Evolutionary conservation across 2,797 vertebrate species (phyloP).

Genomic region (Sebastes dallii): DNA sequence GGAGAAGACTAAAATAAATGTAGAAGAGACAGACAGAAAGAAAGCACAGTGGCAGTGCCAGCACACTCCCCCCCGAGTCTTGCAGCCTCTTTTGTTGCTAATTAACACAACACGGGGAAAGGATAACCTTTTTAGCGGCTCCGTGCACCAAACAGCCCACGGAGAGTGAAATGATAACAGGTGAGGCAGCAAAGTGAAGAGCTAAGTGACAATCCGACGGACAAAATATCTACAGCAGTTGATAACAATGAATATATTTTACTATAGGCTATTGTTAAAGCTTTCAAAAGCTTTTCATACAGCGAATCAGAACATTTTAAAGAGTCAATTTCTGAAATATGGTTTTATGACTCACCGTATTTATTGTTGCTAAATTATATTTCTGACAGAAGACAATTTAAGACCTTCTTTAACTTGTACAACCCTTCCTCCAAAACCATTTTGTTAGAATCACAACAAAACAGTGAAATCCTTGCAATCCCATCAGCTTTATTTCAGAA

Average conservation of each 20-base stretch:
- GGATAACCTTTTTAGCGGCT: constrained; percentile 54
- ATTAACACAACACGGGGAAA: constrained; percentile 71
- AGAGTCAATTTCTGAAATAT: neutral
- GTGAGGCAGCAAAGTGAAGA: constrained; percentile 1
- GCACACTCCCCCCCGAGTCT: constrained; percentile 23
- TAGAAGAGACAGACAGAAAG: constrained; percentile 19
- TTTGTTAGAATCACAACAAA: neutral
- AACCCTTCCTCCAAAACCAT: neutral
- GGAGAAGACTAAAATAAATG: constrained; percentile 24
- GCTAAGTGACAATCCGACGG: constrained; percentile 8
- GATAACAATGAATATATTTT: neutral
- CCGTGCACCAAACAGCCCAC: constrained; percentile 28
- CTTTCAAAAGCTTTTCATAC: neutral
- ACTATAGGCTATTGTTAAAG: neutral
- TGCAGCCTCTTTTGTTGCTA: constrained; percentile 61
- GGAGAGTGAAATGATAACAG: constrained; percentile 25
- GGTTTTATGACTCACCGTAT: neutral
- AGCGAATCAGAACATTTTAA: neutral
- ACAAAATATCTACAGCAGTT: neutral
- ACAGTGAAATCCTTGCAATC: neutral
- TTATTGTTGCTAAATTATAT: neutral
- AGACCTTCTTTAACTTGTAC: neutral
- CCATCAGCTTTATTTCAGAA: neutral
- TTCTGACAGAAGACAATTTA: neutral
- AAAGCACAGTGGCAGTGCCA: constrained; percentile 8